Base-by-base conservation (phyloP, 2,888 invertebrate genomes). In the Ormia ochracea region DNA sequence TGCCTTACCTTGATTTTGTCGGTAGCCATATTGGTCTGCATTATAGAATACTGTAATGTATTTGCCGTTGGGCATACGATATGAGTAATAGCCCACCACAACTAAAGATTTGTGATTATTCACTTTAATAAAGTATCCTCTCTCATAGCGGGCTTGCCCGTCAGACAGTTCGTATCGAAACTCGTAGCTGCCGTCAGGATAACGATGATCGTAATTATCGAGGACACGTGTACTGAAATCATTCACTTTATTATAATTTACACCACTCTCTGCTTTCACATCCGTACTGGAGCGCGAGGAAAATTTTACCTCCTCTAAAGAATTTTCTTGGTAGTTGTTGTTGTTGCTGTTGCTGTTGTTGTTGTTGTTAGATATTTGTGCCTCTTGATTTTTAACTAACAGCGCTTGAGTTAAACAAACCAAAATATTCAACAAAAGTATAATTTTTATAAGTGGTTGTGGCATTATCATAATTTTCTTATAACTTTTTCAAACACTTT, bases 31-130 rank as follows among this genome's bases (percentile, higher is more conserved):
- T 52, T 86, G 88, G 83, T 88, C 88, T 28, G 89, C 88, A 80
- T 88, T 89, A 38, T 89, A 88, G 84, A 88, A 88, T 4, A 89
- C 89, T 0, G 88, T 89, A 6, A 88, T 72, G 38, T 84, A 89
- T 1, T 86, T 84, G 0, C 83, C 84, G 70, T 87, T 85, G 26
- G 86, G 83, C 84, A 87, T 84, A 6, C 87, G 85, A 65, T 88
- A 88, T 2, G 88, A 85, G 43, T 88, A 88, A 56, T 88, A 89
- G 5, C 88, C 88, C 1, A 87, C 87, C 0, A 88, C 88, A 63
- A 88, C 86, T 6, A 89, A 63, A 9, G 86, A 86, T 66, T 85
- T 86, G 4, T 85, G 76, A 50, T 87, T 82, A 38, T 88, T 84
- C 41, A 85, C 56, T 14, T 77, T 74, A 33, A 84, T 83, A 12